Evolutionary conservation across 2,888 invertebrate species (phyloP).

Genomic region (Antitype chi): DNA sequence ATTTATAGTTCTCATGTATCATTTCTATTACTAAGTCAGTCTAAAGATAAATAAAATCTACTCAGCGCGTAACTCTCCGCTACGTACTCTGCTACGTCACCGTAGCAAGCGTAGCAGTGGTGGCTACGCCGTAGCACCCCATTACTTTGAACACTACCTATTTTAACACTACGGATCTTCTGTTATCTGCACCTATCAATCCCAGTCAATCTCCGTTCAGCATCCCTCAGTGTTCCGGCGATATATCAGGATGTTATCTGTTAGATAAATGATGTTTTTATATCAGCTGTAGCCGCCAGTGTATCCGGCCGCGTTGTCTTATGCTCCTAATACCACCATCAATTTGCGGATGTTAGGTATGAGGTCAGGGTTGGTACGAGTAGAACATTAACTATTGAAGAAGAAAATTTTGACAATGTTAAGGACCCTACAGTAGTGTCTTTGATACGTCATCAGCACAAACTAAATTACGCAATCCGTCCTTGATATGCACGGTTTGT

Average conservation of each 20-base stretch:
- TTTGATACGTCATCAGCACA: background rate
- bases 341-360: conserved; percentile 35
- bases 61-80: background rate
- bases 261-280: conserved; percentile 64
- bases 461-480: background rate
- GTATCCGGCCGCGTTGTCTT: conserved; percentile 51
- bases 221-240: conserved; percentile 43
- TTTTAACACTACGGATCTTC: conserved; percentile 24
- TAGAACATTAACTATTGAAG: background rate
- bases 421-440: background rate
- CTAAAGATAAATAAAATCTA: background rate
- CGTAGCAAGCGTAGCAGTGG: conserved; percentile 39
- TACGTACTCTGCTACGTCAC: conserved; percentile 25
- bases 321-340: conserved; percentile 57
- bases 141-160: conserved; percentile 15
- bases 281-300: conserved; percentile 51
- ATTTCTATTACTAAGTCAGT: too few relatives aligned
- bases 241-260: conserved; percentile 63
- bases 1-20: background rate
- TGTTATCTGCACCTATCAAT: conserved; percentile 49
- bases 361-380: conserved; percentile 19
- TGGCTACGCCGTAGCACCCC: conserved; percentile 42
- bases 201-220: conserved; percentile 47
- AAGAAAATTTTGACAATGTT: background rate
- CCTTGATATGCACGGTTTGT: background rate